Base-by-base conservation (phyloP, 2,113 vertebrate species). In the Charadrius vociferus region DNA sequence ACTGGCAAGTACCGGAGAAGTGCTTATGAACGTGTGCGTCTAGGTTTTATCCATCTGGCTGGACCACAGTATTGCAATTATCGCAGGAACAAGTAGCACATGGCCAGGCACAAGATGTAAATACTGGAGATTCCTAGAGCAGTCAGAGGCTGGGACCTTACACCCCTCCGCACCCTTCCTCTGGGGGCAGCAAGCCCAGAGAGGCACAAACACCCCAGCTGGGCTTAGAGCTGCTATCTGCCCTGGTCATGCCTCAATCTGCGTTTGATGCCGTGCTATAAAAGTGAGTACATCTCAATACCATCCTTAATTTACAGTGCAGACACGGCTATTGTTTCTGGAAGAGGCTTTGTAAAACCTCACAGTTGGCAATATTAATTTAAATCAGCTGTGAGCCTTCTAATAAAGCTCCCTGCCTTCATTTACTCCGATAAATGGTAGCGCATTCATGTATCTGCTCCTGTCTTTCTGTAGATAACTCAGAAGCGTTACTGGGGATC, bases 321-420 rank as follows among this genome's bases (percentile, higher is more conserved):
- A 87, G 81, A 49, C 82, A 87, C 12, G 9, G 58, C 81, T 61
- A 52, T 77, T 96, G 93, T 94, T 82, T 94, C 84, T 73, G 81
- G 63, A 50, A 65, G 50, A 85, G 32, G 22, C 39, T 88, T 81
- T 95, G 58, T 73, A 80, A 88, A 88, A 95, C 39, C 39, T 88
- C 81, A 71, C 13, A 52, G 70, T 41, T 86, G 74, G 70, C 45
- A 87, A 86, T 88, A 95, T 86, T 87, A 80, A 95, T 92, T 88
- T 90, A 86, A 94, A 82, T 90, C 49, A 79, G 19, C 82, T 52
- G 18, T 77, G 82, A 92, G 58, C 70, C 50, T 80, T 92, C 92
- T 92, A 93, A 90, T 88, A 59, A 94, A 83, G 59, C 79, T 95
- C 74, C 41, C 65, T 90, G 92, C 67, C 45, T 86, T 94, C 85